These are phyloP conservation scores for Lasiurus borealis DNA, from an alignment of 2,113 vertebrate genomes.

Conservation along the genomic window DNA sequence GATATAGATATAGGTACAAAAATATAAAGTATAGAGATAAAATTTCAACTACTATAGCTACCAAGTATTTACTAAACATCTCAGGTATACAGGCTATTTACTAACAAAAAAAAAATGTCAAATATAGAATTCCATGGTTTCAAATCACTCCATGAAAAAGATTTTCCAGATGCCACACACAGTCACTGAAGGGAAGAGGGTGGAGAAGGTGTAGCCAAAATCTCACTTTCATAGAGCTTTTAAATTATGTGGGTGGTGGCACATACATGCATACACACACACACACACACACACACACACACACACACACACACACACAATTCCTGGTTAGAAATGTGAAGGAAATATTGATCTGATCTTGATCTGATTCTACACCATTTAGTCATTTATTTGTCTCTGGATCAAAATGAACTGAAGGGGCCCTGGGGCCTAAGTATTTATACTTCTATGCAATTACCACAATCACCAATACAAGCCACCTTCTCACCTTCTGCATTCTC, in stretches of 20 bases:
- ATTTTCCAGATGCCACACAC: not conserved
- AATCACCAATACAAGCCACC: not conserved
- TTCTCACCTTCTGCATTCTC: not conserved
- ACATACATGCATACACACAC: too few relatives aligned
- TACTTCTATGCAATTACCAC: not conserved
- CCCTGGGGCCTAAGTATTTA: not conserved
- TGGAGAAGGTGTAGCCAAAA: accelerated
- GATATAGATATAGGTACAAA: not conserved
- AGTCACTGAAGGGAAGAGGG: not conserved
- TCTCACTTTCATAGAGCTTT: not conserved
- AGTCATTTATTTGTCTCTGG: not conserved
- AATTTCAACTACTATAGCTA: not conserved
- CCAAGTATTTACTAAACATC: not conserved
- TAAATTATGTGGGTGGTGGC: not conserved
- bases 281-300: too few relatives aligned
- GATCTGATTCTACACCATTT: too few relatives aligned
- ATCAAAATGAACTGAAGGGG: not conserved
- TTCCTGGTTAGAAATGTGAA: not conserved
- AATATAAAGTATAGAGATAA: not conserved
- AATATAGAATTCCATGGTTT: not conserved
- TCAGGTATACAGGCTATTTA: not conserved
- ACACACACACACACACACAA: not conserved
- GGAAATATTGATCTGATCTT: not conserved
- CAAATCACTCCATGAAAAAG: not conserved
- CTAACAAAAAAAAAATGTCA: not conserved